Base-by-base conservation (phyloP, 2,888 invertebrate genomes). In the Pantelozetes paolii region DNA sequence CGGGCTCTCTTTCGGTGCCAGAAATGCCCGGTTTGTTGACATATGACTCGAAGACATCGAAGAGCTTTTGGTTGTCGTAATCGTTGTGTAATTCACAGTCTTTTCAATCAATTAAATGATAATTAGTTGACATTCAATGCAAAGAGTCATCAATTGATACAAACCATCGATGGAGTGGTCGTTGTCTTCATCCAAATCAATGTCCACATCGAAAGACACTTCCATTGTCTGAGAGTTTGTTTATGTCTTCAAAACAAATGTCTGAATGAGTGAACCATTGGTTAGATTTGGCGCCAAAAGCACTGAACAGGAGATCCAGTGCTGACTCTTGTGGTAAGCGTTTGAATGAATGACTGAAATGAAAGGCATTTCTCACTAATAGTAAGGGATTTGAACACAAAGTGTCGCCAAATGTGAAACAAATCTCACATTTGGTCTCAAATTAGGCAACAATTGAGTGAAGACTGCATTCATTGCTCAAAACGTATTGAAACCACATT, bases 11-110 rank as follows among this genome's bases (percentile, higher is more conserved):
- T 9, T 64, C 64, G 15, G 36, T 18, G 36, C 36, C 64, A n/a
- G 64, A 64, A 6, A 32, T 36, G 64, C 36, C 64, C 2, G 32
- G 9, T 15, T 18, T 64, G 13, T 32, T 36, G 5, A 64, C 20
- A 64, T 64, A 64, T n/a, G 18, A 36, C n/a, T 64, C 64, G 30
- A 30, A 64, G 36, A 64, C 20, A 20, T 30, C 1, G 36, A 64
- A 64, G 2, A 64, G 20, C 64, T 64, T 64, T n/a, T 64, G 64
- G 30, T 64, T 64, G 64, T 64, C 64, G 18, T 32, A 64, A 32
- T 64, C 64, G 64, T 32, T 36, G 64, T 32, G 64, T 26, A 32
- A n/a, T 64, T 36, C n/a, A n/a, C 36, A 28, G 64, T 64, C 36
- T 26, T 13, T 30, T 23, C n/a, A 64, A 20, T 2, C 1, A 6